Evolutionary conservation across 2,888 invertebrate genomes (phyloP).

Genomic region (Pandemis heparana): DNA sequence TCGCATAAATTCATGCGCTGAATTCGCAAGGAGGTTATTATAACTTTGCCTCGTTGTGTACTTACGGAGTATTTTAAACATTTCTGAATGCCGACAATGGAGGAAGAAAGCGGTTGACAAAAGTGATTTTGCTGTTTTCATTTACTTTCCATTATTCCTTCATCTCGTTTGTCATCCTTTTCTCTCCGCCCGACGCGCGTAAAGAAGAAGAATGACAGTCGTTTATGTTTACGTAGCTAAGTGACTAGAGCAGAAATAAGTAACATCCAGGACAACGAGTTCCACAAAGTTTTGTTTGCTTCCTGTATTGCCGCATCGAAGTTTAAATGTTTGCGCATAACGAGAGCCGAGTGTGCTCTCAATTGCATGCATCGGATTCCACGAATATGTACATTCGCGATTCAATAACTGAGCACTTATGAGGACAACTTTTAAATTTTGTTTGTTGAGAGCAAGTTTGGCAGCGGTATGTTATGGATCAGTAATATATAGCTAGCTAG

Average conservation of each 20-base stretch:
- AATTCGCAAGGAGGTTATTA: conserved; percentile 59
- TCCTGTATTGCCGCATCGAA: conserved; percentile 33
- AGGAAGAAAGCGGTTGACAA: conserved; percentile 75
- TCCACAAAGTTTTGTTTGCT: conserved; percentile 61
- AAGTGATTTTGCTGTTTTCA: conserved; percentile 82
- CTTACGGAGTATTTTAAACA: conserved; percentile 60
- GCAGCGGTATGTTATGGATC: background rate
- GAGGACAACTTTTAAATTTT: conserved; percentile 16
- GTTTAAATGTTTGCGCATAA: conserved; percentile 37
- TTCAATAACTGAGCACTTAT: conserved; percentile 30
- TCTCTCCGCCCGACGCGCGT: conserved; percentile 71
- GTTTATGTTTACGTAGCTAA: conserved; percentile 79
- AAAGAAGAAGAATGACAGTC: conserved; percentile 77
- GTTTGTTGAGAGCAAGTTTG: conserved; percentile 3
- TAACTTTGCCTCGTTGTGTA: conserved; percentile 57
- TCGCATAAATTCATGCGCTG: conserved; percentile 50
- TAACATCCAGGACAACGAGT: conserved; percentile 64
- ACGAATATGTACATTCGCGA: background rate
- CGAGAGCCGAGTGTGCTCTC: conserved; percentile 31
- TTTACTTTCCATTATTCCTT: conserved; percentile 83
- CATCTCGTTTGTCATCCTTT: conserved; percentile 82
- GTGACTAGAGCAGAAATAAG: conserved; percentile 71
- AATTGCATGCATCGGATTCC: conserved; percentile 23
- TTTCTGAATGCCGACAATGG: conserved; percentile 67
- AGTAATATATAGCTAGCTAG: background rate